Evolutionary conservation across 2,888 invertebrate species (phyloP).

Genomic region (Scelioninae gen. 1): DNA sequence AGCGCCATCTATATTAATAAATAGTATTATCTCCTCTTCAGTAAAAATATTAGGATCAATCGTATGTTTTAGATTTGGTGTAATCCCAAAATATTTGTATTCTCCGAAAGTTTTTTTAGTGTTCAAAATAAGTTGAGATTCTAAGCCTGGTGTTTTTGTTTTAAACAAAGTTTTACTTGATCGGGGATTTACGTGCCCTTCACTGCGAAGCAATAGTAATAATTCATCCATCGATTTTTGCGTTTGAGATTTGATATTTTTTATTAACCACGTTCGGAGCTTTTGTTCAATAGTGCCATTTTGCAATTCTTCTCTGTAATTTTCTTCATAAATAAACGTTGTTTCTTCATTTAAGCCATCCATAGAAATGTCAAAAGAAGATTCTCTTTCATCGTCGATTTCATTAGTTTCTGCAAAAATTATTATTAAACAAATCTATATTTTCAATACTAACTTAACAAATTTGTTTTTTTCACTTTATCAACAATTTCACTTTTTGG

Average conservation of each 20-base stretch:
- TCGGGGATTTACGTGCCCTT: constrained; percentile 13
- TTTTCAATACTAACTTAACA: too few relatives aligned
- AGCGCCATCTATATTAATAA: background rate
- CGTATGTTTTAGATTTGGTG: constrained; percentile 6
- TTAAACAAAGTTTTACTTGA: constrained; percentile 48
- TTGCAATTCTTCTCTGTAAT: constrained; percentile 10
- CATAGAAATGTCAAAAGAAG: background rate
- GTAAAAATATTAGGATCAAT: constrained; percentile 24
- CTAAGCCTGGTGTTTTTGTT: constrained; percentile 14
- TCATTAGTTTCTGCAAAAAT: constrained; percentile 15
- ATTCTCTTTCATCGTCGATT: background rate
- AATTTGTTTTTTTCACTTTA: too few relatives aligned
- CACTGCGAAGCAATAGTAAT: constrained; percentile 35
- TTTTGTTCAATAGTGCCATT: constrained; percentile 27
- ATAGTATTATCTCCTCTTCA: constrained; percentile 7
- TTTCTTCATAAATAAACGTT: background rate
- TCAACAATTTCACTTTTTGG: too few relatives aligned
- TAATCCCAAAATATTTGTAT: constrained; percentile 41
- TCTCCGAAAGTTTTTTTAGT: constrained; percentile 23
- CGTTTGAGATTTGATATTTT: constrained; percentile 17
- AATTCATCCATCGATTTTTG: constrained; percentile 45
- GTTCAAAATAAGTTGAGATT: constrained; percentile 26
- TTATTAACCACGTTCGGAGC: constrained; percentile 24
- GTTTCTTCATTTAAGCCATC: background rate
- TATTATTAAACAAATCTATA: too few relatives aligned